A percentile compares a stretch with the other conserved stretches of the same genome.
Conservation (phyloP, 2,113 vertebrate species). For the Panthera leo region DNA sequence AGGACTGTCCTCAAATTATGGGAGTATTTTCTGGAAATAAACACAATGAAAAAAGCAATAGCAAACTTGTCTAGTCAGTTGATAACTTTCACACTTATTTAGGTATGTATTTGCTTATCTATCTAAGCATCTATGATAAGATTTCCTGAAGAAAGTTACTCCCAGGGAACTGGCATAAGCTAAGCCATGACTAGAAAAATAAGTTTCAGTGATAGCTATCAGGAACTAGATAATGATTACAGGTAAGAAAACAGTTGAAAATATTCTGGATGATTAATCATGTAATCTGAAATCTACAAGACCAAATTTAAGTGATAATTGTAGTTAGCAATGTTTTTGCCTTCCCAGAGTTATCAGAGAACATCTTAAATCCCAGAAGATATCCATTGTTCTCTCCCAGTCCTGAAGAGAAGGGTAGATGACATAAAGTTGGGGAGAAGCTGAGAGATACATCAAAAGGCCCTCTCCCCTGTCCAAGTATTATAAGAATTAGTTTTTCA, state of each 20-base stretch:
- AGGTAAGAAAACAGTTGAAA: background rate
- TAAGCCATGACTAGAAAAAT: background rate
- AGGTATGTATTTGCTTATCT: background rate
- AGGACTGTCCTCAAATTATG: background rate
- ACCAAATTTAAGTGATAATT: background rate
- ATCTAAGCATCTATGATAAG: background rate
- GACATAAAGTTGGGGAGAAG: background rate
- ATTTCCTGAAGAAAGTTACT: background rate
- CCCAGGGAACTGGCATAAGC: background rate
- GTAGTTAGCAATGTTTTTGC: background rate
- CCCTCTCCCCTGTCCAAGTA: background rate
- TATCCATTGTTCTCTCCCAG: background rate
- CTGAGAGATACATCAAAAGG: background rate
- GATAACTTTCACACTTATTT: background rate
- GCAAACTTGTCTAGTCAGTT: background rate
- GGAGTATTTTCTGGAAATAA: background rate
- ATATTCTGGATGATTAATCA: background rate
- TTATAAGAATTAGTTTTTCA: background rate
- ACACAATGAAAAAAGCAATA: background rate
- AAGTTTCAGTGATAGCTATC: background rate
- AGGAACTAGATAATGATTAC: background rate
- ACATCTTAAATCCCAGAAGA: background rate
- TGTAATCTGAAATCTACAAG: background rate
- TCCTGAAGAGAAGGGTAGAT: background rate
- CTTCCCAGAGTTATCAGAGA: background rate